Base-by-base conservation (phyloP, 2,888 invertebrate species). In the Silvanus unidentatus region DNA sequence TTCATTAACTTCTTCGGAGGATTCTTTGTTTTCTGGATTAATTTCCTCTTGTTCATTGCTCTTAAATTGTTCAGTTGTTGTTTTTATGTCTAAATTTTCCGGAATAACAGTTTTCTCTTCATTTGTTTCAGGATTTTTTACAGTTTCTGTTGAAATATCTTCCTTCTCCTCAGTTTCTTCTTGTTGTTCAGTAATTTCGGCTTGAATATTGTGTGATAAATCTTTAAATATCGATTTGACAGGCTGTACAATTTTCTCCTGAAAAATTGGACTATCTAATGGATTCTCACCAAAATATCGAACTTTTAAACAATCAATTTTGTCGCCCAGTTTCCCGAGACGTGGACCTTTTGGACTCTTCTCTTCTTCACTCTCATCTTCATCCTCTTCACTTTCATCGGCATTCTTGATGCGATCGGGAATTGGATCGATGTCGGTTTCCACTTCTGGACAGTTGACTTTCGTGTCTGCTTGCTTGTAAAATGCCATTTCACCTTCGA, bases 251-350 rank as follows among this genome's bases (percentile, higher is more conserved):
- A 69, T 59, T 34, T 77, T 74, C 71, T 81, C 80, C 45, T 72
- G 69, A 57, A 88, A 88, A 53, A 88, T 74, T 0, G 86, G 87
- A 70, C 81, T 87, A 54, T 86, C 86, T 43, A 88, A 68, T 1
- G 88, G 88, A 65, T 87, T 78, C 47, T 77, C 74, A 1, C 86
- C 88, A 64, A 88, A 88, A 64, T 82, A 86, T 71, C 85, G 85
- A 0, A 74, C 73, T 66, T 84, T 86, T 16, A 84, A 78, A 59
- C 88, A 88, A 52, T 84, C 81, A 13, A 88, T 81, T 72, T 84
- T 83, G 52, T 84, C 81, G 1, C 86, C 87, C 14, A 88, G 69
- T 1, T 81, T 80, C 48, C 70, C 70, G 0, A 88, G 68, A 44
- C 84, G 74, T 0, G 75, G 77, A 42, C 68, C 65, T 52, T 74